Conservation (phyloP, 2,113 vertebrate genomes). For the Channa argus region DNA sequence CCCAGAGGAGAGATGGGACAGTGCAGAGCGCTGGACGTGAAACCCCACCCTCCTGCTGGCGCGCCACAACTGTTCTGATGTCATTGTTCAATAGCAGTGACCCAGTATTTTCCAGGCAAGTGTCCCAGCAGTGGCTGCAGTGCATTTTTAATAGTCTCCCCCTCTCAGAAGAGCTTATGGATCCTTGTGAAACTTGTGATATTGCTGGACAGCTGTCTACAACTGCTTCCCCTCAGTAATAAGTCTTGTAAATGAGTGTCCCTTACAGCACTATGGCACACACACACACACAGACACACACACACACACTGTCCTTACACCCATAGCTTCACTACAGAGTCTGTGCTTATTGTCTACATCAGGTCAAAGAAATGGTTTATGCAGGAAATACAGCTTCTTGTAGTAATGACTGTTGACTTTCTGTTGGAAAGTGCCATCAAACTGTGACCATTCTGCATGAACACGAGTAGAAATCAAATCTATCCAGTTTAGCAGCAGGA, state of each 20-base stretch:
- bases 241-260: no score
- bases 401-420: no score
- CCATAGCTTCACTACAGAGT: no score
- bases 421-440: no score
- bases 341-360: no score
- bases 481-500: no score
- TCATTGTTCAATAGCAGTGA: constrained; percentile 82
- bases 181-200: constrained; percentile 42
- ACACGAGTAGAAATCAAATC: no score
- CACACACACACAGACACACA: no score
- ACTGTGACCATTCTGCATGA: no score
- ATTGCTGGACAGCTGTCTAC: background rate
- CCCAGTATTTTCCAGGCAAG: constrained; percentile 79
- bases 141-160: constrained; percentile 34
- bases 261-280: background rate
- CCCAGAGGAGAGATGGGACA: background rate
- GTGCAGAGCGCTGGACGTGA: constrained; percentile 5
- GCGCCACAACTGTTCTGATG: constrained; percentile 76
- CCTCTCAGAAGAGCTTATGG: constrained; percentile 37
- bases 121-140: constrained; percentile 75
- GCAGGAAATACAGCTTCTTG: no score
- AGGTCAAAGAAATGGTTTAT: no score
- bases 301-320: no score
- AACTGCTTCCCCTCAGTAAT: background rate
- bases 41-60: constrained; percentile 50